Evolutionary conservation across 2,797 vertebrate genomes (phyloP), one percentile per base, ranked within the genome.

Genomic region (Anguilla anguilla): DNA sequence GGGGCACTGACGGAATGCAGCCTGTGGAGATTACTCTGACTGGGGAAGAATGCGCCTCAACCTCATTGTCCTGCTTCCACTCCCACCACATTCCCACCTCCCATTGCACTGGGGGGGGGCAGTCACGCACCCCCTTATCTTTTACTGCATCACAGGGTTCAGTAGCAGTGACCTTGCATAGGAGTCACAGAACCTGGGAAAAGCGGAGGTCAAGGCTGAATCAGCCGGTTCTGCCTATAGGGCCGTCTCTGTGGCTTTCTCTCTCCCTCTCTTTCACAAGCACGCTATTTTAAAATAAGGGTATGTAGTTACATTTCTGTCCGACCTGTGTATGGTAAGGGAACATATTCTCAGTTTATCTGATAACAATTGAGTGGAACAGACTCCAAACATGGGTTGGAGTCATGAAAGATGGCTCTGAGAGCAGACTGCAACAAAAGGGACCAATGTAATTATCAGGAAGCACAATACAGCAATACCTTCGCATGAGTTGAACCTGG

Each of bases 281-380:
- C 83, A 79, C 88, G 5, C 6, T 74, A 83, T 92, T 89, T 91
- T 92, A 93, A 95, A 95, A 96, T 94, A 95, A 94, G 93, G 94
- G 93, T 91, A 94, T 94, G 95, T 95, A 85, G 90, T 87, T 25
- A n/a, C 61, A 25, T 31, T 11, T 72, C 31, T 72, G 1, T 72
- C 69, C 31, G 69, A 35, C 28, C 69, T 11, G 9, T 31, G 11
- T 35, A 11, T n/a, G 31, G 91, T 49, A 81, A 22, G 89, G 83
- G 91, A 86, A 90, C 93, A 91, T 92, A 92, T 89, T 90, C 85
- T 85, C 59, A 77, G 61, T 92, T 91, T 88, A 92, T 94, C 93
- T 93, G 94, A 94, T 94, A 88, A 91, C 87, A 92, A 82, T 86
- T 90, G 89, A 87, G 90, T 51, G 89, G 91, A 87, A 88, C 87